phyloP scores from a whole-genome alignment of 1,140 invertebrate genomes.

The Luehdorfia chinensis region DNA sequence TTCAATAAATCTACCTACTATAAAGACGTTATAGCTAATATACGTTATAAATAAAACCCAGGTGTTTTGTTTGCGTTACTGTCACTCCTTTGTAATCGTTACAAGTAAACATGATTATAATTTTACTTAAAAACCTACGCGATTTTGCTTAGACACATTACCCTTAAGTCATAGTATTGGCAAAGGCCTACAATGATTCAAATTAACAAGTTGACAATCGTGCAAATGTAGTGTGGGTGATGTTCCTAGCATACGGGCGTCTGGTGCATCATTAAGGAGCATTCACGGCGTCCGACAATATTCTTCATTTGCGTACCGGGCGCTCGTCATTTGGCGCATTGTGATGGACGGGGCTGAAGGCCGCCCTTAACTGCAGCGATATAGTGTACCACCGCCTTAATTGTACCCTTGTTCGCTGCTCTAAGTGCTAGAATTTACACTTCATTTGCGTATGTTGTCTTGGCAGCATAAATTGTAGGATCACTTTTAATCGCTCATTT shows the following conservation, averaged over 20 bases:
- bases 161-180: constrained; percentile 18
- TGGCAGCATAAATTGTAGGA: too few species aligned
- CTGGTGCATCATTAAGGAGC: constrained; percentile 62
- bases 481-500: too few species aligned
- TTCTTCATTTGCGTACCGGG: constrained; percentile 72
- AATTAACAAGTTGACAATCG: constrained; percentile 51
- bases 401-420: constrained; percentile 64
- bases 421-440: constrained; percentile 14
- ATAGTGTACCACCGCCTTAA: constrained; percentile 60
- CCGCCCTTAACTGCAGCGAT: constrained; percentile 51
- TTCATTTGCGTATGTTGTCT: constrained; percentile 14
- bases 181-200: constrained; percentile 28
- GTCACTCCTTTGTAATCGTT: too few species aligned
- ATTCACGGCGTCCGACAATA: constrained; percentile 72
- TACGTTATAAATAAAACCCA: too few species aligned
- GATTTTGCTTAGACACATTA: constrained; percentile 3
- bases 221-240: constrained; percentile 56
- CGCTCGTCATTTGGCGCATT: constrained; percentile 67
- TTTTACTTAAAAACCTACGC: constrained; percentile 8
- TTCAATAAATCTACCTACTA: too few species aligned
- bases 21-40: too few species aligned
- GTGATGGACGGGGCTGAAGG: constrained; percentile 40
- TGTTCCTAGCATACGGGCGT: constrained; percentile 36
- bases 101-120: constrained; percentile 3
- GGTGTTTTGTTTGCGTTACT: too few species aligned